Evolutionary conservation across 2,888 invertebrate species (phyloP), one percentile per base, ranked within the genome.

Genomic region (Atherix ibis): DNA sequence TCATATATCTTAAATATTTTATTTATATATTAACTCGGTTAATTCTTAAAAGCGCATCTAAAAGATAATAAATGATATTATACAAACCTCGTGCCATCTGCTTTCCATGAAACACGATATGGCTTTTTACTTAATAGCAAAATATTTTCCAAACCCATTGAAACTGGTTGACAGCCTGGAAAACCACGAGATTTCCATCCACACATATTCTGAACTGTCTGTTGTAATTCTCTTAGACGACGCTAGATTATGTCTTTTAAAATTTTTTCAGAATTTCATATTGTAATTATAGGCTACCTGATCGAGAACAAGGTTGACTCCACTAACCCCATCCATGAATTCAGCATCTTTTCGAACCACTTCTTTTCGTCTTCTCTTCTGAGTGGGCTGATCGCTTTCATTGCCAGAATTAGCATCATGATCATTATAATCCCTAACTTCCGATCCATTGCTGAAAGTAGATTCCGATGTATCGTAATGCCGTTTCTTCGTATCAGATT

Each of bases 81-180:
- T 25, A 2, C 17, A 14, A 31, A 84, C 80, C 89, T 76, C 19
- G 83, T 85, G 24, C 98, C 98, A 60, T 99, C 98, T 8, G 98
- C 98, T 56, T 99, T 99, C 98, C 98, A 99, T 2, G 95, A 97
- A 2, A 98, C 95, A 54, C 79, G 74, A 53, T 98, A 99, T 0
- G 85, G 84, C 51, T 84, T 84, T 43, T 76, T 62, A 18, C 71
- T 66, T 3, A 99, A 61, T 9, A 79, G 66, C 32, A 60, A 57
- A 30, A 98, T 65, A 58, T 99, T 99, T 1, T 68, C 52, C 2
- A 65, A 62, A 51, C 88, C 84, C 92, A 99, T 92, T 0, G 95
- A 95, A 0, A 99, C 92, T 0, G 98, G 98, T 53, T 99, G 98
- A 3, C 81, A 77, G 0, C 98, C 98, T 0, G 97, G 95, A 63